A percentile compares a stretch with the other conserved stretches of the same genome.
Evolutionary conservation across 2,888 invertebrate genomes (phyloP).

Genomic region (Amblyjoppa proteus): DNA sequence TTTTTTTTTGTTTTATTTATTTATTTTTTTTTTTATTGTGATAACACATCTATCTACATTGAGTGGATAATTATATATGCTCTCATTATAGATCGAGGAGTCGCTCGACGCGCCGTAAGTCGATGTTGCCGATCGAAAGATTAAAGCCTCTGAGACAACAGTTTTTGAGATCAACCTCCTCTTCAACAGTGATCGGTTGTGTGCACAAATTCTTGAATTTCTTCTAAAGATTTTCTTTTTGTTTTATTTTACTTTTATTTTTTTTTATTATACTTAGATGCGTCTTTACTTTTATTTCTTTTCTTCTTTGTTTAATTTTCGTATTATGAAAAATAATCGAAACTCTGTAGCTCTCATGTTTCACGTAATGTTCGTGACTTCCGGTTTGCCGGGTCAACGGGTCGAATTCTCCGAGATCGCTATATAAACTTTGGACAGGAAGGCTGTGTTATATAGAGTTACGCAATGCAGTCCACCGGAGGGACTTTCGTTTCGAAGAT

Average conservation of each 20-base stretch:
- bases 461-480: conserved; percentile 42
- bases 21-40: conserved; percentile 65
- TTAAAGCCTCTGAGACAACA: conserved; percentile 60
- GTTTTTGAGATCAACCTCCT: conserved; percentile 74
- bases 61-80: conserved; percentile 69
- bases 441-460: conserved; percentile 55
- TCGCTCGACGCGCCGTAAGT: conserved; percentile 44
- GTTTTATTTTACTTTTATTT: neutral
- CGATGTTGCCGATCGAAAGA: conserved; percentile 45
- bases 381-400: conserved; percentile 21
- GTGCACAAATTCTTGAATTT: conserved; percentile 64
- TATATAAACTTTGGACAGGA: conserved; percentile 36
- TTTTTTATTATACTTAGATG: conserved; percentile 41
- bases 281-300: conserved; percentile 27
- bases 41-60: conserved; percentile 72
- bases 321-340: conserved; percentile 70
- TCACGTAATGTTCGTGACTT: conserved; percentile 48
- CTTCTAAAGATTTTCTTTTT: conserved; percentile 40
- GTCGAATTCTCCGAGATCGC: conserved; percentile 4
- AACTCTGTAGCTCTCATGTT: conserved; percentile 55
- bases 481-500: conserved; percentile 38
- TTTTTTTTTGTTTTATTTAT: conserved; percentile 16
- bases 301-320: conserved; percentile 37
- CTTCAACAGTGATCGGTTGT: conserved; percentile 71
- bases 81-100: conserved; percentile 65